phyloP scores from a whole-genome alignment of 2,888 invertebrate species.

The Sthenelais limicola region DNA sequence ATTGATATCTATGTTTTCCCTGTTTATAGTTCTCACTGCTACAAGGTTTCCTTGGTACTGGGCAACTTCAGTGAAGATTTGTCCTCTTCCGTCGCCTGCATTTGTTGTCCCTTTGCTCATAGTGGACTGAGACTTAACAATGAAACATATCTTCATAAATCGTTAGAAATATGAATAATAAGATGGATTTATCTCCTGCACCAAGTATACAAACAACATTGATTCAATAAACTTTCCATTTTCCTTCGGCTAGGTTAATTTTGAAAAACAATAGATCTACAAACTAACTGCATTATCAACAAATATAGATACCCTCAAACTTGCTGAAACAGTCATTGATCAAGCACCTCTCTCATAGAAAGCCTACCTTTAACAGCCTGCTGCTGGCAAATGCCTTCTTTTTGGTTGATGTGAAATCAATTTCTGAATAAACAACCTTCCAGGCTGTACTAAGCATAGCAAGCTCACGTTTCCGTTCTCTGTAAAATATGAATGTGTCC shows the following conservation, averaged over 20 bases:
- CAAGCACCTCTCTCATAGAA: too few species aligned
- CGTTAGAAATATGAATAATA: too few species aligned
- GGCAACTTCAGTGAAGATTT: conserved; percentile 41
- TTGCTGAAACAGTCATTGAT: too few species aligned
- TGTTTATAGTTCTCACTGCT: conserved; percentile 47
- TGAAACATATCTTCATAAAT: too few species aligned
- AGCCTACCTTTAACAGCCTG: not conserved
- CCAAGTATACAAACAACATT: too few species aligned
- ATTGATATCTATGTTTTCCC: conserved; percentile 44
- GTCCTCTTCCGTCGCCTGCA: not conserved
- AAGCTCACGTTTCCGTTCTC: conserved; percentile 8
- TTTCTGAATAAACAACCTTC: not conserved
- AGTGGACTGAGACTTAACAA: not conserved
- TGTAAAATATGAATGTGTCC: too few species aligned
- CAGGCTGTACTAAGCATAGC: conserved; percentile 17
- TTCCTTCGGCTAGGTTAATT: too few species aligned
- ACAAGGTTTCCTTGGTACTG: conserved; percentile 47
- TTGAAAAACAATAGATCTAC: too few species aligned
- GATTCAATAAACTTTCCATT: too few species aligned
- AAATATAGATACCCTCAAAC: too few species aligned
- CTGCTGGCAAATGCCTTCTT: not conserved
- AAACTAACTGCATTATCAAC: too few species aligned
- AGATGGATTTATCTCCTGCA: too few species aligned
- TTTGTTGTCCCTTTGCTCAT: not conserved
- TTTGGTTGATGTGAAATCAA: not conserved